Evolutionary conservation across 2,888 invertebrate genomes (phyloP), one percentile per base, ranked within the genome.

Genomic region (Cephus spinipes): DNA sequence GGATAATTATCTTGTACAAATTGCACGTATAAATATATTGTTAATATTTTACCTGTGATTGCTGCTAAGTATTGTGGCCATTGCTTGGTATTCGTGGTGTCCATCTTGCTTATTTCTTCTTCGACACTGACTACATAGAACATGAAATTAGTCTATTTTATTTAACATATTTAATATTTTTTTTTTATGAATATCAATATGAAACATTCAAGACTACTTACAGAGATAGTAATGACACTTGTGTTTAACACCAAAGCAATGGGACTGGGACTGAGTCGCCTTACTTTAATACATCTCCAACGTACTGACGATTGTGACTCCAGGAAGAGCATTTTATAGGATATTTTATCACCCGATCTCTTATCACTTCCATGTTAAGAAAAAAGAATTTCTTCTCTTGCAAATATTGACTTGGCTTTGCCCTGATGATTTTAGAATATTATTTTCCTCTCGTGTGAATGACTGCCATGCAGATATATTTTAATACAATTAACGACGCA

Each of bases 21-120:
- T 55, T 55, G 40, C 23, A 23, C 23, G 6, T 55, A 23, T 9
- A 23, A 15, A 1, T 0, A 40, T 40, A 15, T 40, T 40, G 1
- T 9, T 55, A 6, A 55, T 23, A 2, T 55, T 55, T 88, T 82
- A 91, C 91, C 91, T 80, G 91, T 89, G 77, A 90, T 85, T 77
- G 91, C 89, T 79, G 91, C 90, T 80, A 91, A 81, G 80, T 90
- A 91, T 80, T 91, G 91, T 33, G 89, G 89, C 91, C 90, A 91
- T 81, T 89, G 87, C 77, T 87, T 89, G 69, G 88, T 86, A 74
- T 75, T 81, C 79, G 86, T 83, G 15, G 40, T 6, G 40, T 23
- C 40, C 40, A 55, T 55, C 40, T 55, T 55, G 6, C 40, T 55
- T 55, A 55, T 55, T 55, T 55, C 40, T 55, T 55, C 40, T 55